Evolutionary conservation across 2,113 vertebrate species (phyloP).

Genomic region (Cyanistes caeruleus): DNA sequence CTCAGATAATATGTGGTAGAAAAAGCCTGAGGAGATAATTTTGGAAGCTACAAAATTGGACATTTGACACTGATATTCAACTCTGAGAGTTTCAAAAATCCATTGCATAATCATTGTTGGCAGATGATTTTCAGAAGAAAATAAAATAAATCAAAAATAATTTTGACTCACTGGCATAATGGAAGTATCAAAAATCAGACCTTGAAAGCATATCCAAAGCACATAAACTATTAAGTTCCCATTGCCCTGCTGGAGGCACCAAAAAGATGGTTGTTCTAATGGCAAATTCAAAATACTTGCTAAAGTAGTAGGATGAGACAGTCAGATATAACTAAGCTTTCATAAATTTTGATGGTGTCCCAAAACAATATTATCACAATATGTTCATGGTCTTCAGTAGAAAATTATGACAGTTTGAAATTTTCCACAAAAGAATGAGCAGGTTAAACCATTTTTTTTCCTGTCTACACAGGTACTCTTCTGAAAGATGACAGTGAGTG

Average conservation of each 20-base stretch:
- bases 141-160: background rate
- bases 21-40: background rate
- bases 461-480: background rate
- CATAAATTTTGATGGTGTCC: background rate
- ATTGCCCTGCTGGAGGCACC: background rate
- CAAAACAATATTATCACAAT: background rate
- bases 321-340: background rate
- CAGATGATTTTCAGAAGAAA: background rate
- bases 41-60: background rate
- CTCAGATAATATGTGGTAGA: background rate
- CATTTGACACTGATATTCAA: background rate
- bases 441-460: background rate
- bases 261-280: background rate
- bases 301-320: background rate
- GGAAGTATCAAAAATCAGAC: background rate
- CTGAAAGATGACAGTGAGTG: background rate
- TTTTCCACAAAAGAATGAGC: background rate
- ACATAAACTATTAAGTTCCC: background rate
- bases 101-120: background rate
- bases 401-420: constrained; percentile 4
- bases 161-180: background rate
- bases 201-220: background rate
- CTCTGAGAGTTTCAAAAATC: background rate
- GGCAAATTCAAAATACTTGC: background rate
- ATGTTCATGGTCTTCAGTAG: background rate